Evolutionary conservation across 2,113 vertebrate species (phyloP), one percentile per base, ranked within the genome.

Genomic region (Gopherus flavomarginatus): DNA sequence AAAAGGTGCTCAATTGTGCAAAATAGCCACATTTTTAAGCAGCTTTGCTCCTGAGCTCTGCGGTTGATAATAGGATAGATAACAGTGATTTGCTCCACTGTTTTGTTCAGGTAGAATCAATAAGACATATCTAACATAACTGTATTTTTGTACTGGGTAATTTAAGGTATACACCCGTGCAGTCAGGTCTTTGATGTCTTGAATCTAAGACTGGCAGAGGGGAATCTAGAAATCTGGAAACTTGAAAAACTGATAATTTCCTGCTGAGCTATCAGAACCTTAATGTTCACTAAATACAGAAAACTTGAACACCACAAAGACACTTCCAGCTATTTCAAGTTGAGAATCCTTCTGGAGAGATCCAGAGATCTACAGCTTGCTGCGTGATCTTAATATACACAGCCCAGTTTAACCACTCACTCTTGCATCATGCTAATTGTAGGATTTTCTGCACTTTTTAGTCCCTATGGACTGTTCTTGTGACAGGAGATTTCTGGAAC

Each of bases 401-500:
- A 49, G 90, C 49, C 90, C 90, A 83, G 29, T 89, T 83, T 2
- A 2, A 87, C 42, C 29, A 56, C 50, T 27, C 75, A 29, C 54
- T 96, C 93, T 94, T 62, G 4, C 89, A 83, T 94, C 88, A 75
- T 91, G 83, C 79, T 94, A 95, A 2, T 42, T 81, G 50, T 54
- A 52, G 47, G 92, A 92, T 97, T 87, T 42, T 82, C 38, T 42
- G 78, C 24, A 72, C 4, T 82, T 87, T 54, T 89, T 87, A 78
- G 54, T 85, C 81, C 72, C 49, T 52, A 89, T 47, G 59, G 86
- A 82, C 54, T 72, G 12, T 88, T 93, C 62, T 95, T 87, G 62
- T 96, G 96, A 96, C 93, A 93, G 88, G 92, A 88, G 47, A 91
- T 1, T 94, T 96, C 96, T 0, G 10, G 95, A 96, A 96, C 89